These are phyloP conservation scores for Agraylea sexmaculata DNA, from an alignment of 1,140 invertebrate species.

Conservation along the genomic window DNA sequence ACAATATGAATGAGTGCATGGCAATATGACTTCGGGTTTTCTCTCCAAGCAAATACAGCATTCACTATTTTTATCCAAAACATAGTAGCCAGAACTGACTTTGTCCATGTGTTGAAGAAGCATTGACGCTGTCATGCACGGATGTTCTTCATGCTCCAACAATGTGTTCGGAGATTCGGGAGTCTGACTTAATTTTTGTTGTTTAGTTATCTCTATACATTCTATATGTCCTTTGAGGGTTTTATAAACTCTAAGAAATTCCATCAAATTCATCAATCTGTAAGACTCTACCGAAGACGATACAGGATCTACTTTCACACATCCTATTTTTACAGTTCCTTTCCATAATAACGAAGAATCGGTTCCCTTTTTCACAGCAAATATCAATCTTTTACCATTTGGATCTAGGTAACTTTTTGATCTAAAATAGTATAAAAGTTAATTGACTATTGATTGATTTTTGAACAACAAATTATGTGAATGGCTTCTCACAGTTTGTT, in stretches of 20 bases:
- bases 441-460: constrained; percentile 4
- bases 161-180: neutral
- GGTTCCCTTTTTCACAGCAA: constrained; percentile 50
- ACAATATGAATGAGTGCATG: constrained; percentile 58
- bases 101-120: constrained; percentile 27
- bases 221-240: constrained; percentile 28
- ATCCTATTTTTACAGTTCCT: constrained; percentile 52
- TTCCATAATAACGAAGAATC: constrained; percentile 57
- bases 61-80: constrained; percentile 33
- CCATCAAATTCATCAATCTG: constrained; percentile 45
- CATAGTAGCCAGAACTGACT: constrained; percentile 15
- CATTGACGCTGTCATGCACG: constrained; percentile 25
- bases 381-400: constrained; percentile 50
- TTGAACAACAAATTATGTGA: no score
- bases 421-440: constrained; percentile 25
- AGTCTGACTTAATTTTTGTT: constrained; percentile 17
- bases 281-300: constrained; percentile 41
- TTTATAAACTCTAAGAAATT: constrained; percentile 46
- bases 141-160: constrained; percentile 3
- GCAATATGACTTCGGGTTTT: constrained; percentile 50
- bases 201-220: constrained; percentile 21
- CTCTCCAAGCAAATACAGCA: constrained; percentile 62
- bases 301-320: constrained; percentile 45
- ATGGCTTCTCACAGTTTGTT: constrained; percentile 43
- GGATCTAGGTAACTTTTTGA: constrained; percentile 45